These are phyloP conservation scores for Drosophila kohkoa DNA, from an alignment of 1,140 invertebrate species.

Conservation along the genomic window DNA sequence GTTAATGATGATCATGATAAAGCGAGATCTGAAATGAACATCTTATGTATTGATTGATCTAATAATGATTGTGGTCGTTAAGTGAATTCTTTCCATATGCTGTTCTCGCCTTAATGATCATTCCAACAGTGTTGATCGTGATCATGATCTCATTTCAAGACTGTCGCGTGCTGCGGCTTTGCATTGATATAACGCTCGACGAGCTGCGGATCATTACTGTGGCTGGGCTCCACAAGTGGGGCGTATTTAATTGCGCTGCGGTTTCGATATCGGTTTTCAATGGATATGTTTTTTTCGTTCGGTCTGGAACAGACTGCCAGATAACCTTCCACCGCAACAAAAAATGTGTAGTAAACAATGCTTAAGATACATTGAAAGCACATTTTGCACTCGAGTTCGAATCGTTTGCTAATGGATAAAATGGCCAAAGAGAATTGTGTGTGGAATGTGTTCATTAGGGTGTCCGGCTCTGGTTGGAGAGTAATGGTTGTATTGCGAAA, in stretches of 20 bases:
- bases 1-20: too few species aligned
- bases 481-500: conserved; percentile 21
- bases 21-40: too few species aligned
- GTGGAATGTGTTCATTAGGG: conserved; percentile 9
- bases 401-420: not conserved
- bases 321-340: not conserved
- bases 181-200: conserved; percentile 49
- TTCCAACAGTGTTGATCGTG: not conserved
- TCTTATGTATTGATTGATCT: not conserved
- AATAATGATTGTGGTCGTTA: not conserved
- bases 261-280: conserved; percentile 45
- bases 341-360: not conserved
- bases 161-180: conserved; percentile 63
- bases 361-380: not conserved
- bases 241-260: conserved; percentile 51
- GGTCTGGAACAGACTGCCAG: not conserved
- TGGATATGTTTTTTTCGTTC: not conserved
- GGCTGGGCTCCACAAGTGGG: conserved; percentile 44
- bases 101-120: not conserved
- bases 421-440: not conserved
- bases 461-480: not conserved
- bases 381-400: not conserved
- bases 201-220: not conserved
- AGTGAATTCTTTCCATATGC: not conserved
- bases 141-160: conserved; percentile 33